A percentile compares a stretch with the other conserved stretches of the same genome.
Evolutionary conservation across 30 jellyfish, hydroid and myxozoan genomes (phyloP).

Genomic region (Aurelia aurita complex sp. Pacific): DNA sequence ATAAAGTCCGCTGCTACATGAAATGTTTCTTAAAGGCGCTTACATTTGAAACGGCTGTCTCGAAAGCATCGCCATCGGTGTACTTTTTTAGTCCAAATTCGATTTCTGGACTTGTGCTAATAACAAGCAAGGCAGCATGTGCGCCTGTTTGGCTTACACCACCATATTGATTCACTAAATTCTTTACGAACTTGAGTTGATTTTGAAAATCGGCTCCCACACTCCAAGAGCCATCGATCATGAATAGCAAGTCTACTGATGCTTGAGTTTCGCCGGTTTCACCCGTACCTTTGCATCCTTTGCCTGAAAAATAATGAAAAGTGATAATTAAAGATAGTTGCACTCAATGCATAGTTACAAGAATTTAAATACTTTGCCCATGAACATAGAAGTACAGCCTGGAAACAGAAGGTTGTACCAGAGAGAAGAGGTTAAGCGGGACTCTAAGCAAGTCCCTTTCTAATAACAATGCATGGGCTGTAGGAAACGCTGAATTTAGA

Average conservation of each 20-base stretch:
- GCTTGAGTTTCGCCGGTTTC: slow-evolving; percentile 28
- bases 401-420: no score
- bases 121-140: slow-evolving; percentile 94
- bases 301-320: neutral
- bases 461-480: no score
- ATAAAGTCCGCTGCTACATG: no score
- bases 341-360: no score
- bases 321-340: no score
- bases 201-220: slow-evolving; percentile 78
- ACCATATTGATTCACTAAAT: slow-evolving; percentile 67
- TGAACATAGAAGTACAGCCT: no score
- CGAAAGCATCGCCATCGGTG: slow-evolving; percentile 55
- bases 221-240: slow-evolving; percentile 98
- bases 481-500: no score
- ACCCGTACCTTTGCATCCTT: slow-evolving; percentile 31
- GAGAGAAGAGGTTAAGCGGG: no score
- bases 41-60: slow-evolving; percentile 65
- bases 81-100: slow-evolving; percentile 62
- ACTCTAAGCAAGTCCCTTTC: no score
- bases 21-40: neutral
- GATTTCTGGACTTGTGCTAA: slow-evolving; percentile 75
- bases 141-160: slow-evolving; percentile 89
- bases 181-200: slow-evolving; percentile 74
- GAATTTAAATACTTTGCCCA: no score
- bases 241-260: slow-evolving; percentile 84